Conservation (phyloP, 2,797 vertebrate genomes). For the Triplophysa yarkandensis region DNA sequence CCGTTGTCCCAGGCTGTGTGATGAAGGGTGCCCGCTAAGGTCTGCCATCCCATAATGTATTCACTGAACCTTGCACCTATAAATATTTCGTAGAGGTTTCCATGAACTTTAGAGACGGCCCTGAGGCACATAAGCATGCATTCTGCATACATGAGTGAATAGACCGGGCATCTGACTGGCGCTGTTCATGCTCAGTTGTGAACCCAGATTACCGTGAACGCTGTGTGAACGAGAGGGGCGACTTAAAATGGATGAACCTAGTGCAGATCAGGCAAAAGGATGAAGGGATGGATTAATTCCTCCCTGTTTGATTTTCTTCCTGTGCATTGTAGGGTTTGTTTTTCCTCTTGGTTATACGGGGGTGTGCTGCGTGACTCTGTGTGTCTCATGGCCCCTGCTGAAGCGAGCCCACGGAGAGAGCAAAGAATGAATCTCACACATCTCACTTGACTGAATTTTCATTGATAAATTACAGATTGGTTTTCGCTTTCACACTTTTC, state of each 20-base stretch:
- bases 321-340: background rate
- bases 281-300: background rate
- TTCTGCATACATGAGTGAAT: slow-evolving; percentile 4
- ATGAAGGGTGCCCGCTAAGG: background rate
- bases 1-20: background rate
- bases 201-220: slow-evolving; percentile 9
- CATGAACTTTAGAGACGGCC: background rate
- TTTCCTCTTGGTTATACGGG: background rate
- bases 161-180: background rate
- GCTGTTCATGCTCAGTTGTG: background rate
- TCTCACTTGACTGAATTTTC: slow-evolving; percentile 14
- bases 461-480: background rate
- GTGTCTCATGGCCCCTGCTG: background rate
- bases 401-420: background rate
- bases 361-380: background rate
- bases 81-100: background rate
- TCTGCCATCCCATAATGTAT: background rate
- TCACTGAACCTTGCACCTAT: background rate
- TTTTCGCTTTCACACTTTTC: slow-evolving; percentile 18
- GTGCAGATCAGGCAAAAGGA: background rate
- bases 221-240: background rate
- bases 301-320: background rate
- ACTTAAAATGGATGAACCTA: background rate
- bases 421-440: slow-evolving; percentile 1
- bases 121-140: slow-evolving; percentile 4